Evolutionary conservation across 1,140 invertebrate genomes (phyloP), one percentile per base, ranked within the genome.

Genomic region (Periplaneta americana): DNA sequence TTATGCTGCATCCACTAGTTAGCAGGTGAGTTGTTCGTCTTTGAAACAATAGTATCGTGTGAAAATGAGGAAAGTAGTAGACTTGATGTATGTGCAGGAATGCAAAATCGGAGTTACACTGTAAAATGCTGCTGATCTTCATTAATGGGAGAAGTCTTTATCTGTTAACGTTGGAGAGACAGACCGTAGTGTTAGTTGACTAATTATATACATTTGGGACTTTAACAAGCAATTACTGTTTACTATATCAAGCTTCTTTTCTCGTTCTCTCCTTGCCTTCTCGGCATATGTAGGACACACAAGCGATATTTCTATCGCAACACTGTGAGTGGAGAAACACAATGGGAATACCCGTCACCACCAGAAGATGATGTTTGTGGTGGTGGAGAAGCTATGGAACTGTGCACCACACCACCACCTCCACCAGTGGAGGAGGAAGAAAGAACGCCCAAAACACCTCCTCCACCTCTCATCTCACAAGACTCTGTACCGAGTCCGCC

Each of bases 231-330:
- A 48, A 78, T 48, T 36, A 39, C 77, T 22, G 35, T 48, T 36
- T 28, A 74, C 32, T 80, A 80, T 48, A 80, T 74, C 79, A 74
- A 74, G 82, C 84, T 84, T 85, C 82, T 85, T 81, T 36, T 81
- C 83, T 81, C 84, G 48, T 86, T 85, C 86, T 85, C 87, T 87
- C 48, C 48, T 66, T 66, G 48, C 22, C 48, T n/a, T 85, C 87
- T 86, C 85, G 85, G 86, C 88, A 86, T 89, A 87, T 90, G 86
- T 91, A 94, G 93, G 87, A 89, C 88, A 83, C 91, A 92, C 90
- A 93, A 92, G 87, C 89, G 92, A 82, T 94, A 94, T 88, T 93
- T 90, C 88, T 94, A 94, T 88, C 90, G 89, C 84, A 92, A 94
- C 86, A 85, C 88, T 80, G 85, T 84, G 48, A 92, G 89, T 34